phyloP scores from a whole-genome alignment of 2,888 invertebrate genomes.

The Tachina fera region DNA sequence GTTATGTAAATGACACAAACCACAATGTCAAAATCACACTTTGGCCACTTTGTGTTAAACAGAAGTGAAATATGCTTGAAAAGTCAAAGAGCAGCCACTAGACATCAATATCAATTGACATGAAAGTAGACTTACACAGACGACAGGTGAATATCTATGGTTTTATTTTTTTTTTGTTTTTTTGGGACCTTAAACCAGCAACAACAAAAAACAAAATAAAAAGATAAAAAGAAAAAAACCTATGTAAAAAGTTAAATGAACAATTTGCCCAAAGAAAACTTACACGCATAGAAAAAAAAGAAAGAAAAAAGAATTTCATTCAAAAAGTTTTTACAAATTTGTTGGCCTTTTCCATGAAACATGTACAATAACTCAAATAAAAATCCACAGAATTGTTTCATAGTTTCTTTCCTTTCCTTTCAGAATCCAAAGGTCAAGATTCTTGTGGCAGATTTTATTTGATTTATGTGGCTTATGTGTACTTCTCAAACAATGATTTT shows the following conservation, averaged over 20 bases:
- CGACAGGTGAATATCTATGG: neutral
- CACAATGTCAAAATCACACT: slow-evolving; percentile 18
- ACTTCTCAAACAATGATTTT: neutral
- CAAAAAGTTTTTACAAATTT: neutral
- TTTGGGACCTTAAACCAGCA: neutral
- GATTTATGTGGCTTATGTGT: slow-evolving; percentile 16
- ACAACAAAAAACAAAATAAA: neutral
- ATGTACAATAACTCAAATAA: neutral
- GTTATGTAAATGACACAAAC: neutral
- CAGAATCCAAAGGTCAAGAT: neutral
- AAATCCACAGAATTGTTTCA: neutral
- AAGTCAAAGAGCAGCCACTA: slow-evolving; percentile 27
- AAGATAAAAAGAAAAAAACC: neutral
- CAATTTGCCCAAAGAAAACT: slow-evolving; percentile 6
- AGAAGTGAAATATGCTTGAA: slow-evolving; percentile 24
- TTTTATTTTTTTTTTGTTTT: neutral
- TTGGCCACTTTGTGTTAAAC: neutral
- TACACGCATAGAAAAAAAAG: neutral
- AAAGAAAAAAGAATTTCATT: neutral
- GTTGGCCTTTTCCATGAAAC: neutral
- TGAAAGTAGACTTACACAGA: slow-evolving; percentile 15
- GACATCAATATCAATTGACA: slow-evolving; percentile 41
- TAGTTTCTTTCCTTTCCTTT: neutral
- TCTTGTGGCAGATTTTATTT: neutral
- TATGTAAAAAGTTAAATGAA: slow-evolving; percentile 23